phyloP scores from a whole-genome alignment of 2,797 vertebrate genomes.

The Phoeniculus purpureus region DNA sequence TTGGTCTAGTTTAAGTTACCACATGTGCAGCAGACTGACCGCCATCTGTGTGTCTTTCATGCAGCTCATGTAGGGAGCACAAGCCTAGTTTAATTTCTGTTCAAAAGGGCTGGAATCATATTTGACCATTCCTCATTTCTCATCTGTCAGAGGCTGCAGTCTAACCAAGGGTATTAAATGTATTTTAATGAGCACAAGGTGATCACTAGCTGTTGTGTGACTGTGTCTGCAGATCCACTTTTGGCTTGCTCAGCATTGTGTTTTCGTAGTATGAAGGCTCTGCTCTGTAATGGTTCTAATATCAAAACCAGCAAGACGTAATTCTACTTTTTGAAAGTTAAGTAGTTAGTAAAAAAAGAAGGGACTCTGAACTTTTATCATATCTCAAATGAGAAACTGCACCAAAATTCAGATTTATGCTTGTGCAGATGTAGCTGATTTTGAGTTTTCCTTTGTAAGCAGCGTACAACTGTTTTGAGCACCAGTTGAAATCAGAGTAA shows the following conservation, averaged over 20 bases:
- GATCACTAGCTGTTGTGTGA: neutral
- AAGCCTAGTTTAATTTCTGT: neutral
- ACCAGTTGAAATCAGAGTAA: neutral
- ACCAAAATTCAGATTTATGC: neutral
- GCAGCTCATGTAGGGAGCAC: neutral
- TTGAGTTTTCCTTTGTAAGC: neutral
- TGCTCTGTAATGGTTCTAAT: neutral
- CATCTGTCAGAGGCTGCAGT: neutral
- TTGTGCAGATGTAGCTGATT: neutral
- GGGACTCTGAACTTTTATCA: neutral
- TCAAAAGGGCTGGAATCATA: neutral
- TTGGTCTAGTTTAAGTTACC: neutral
- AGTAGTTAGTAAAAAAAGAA: neutral
- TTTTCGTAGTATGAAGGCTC: neutral
- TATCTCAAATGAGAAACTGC: neutral
- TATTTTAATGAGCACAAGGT: neutral
- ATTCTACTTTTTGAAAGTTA: neutral
- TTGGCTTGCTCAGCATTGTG: neutral
- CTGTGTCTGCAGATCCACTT: neutral
- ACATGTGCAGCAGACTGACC: accelerated
- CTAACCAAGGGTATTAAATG: neutral
- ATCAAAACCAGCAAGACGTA: neutral
- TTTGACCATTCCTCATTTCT: accelerated
- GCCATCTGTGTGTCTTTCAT: neutral
- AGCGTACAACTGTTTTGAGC: neutral